These are phyloP conservation scores for Hirundichthys speculiger DNA, from an alignment of 2,113 vertebrate species.

Conservation along the genomic window DNA sequence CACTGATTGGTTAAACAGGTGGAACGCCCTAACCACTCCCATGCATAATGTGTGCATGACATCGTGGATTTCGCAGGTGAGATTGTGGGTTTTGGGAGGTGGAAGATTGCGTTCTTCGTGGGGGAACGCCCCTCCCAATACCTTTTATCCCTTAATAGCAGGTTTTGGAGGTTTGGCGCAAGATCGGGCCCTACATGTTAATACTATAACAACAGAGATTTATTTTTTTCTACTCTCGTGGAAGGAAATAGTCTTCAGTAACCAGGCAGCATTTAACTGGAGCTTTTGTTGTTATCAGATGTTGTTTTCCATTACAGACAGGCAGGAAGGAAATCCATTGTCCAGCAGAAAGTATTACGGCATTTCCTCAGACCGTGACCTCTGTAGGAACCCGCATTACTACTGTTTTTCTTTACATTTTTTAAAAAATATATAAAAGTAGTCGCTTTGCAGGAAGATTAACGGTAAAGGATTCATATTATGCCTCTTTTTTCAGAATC, in stretches of 20 bases:
- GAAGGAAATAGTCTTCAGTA: constrained; percentile 1
- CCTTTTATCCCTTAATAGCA: no score
- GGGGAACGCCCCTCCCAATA: no score
- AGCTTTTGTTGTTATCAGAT: constrained; percentile 24
- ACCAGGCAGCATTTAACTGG: constrained; percentile 7
- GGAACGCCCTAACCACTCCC: no score
- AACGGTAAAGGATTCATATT: background rate
- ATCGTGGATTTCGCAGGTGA: no score
- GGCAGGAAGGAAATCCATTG: constrained; percentile 79
- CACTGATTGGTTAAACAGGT: no score
- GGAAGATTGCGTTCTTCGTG: no score
- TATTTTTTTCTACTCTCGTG: no score
- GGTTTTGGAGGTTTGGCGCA: no score
- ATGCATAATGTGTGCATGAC: no score
- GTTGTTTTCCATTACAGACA: constrained; percentile 43
- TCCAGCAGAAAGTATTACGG: constrained; percentile 53
- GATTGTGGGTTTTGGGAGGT: no score
- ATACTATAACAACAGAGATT: background rate
- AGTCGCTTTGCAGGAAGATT: background rate
- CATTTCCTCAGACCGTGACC: constrained; percentile 57
- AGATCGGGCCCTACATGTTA: no score
- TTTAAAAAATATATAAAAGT: background rate
- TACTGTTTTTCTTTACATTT: constrained; percentile 42
- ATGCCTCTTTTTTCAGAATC: no score
- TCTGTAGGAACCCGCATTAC: constrained; percentile 28